Base-by-base conservation (phyloP, 2,888 invertebrate genomes). In the Xylota segnis region DNA sequence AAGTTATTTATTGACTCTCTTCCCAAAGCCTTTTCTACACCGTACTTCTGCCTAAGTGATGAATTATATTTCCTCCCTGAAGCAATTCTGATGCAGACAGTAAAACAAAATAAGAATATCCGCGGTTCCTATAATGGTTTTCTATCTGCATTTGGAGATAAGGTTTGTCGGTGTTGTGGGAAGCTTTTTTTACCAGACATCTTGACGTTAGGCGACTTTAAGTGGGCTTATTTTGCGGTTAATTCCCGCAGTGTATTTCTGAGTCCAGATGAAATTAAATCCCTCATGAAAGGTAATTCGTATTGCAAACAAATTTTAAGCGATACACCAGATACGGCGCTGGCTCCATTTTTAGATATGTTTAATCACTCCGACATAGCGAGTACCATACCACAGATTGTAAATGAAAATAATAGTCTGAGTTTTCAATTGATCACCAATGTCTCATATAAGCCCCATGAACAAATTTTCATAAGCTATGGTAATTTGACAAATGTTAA, bases 261-360 rank as follows among this genome's bases (percentile, higher is more conserved):
- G 88, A 94, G 95, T 89, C 90, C 94, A 45, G 92, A 93, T 66
- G 91, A 93, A 61, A 89, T 93, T 34, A 90, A 91, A 81, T 90
- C 93, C 18, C 14, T 68, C 2, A 89, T 93, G 27, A 90, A 93
- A 32, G 90, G 90, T 40, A 75, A 88, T 12, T 50, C 40, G 2
- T 87, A 88, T 74, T 90, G 91, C 50, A 88, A 89, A 52, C 40
- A 87, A 2, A 84, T 94, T 34, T 91, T 95, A 78, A 92, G 91
- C 87, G 95, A 95, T 90, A 93, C 94, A 88, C 94, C 95, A 29
- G 94, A 94, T 87, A 94, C 95, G 92, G 97, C 97, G 5, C 91
- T 98, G 61, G 97, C 97, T 84, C 98, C 98, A 0, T 97, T 96
- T 91, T 93, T 98, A 81, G 98, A 98, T 91, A 94, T 98, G 93